Percentiles rank a stretch among this genome's conserved stretches.
Evolutionary conservation across 2,113 vertebrate genomes (phyloP).

Genomic region (Dipodomys merriami): DNA sequence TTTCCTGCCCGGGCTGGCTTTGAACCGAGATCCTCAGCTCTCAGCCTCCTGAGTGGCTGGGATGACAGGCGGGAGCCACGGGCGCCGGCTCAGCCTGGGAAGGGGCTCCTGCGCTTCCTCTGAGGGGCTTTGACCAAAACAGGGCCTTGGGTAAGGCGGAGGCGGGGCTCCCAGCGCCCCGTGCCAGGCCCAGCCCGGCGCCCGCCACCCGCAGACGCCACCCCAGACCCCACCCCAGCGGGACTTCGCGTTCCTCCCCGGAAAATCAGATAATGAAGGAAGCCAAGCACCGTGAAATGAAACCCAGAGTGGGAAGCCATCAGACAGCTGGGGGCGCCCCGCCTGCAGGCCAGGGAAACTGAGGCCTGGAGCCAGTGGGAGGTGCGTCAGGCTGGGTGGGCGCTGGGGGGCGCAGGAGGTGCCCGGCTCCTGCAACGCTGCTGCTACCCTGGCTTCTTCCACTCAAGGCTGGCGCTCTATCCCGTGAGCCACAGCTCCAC

Average conservation of each 20-base stretch:
- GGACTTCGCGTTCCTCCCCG: constrained; percentile 62
- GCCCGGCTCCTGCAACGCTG: not conserved
- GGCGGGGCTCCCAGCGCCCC: too few relatives aligned
- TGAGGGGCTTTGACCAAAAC: not conserved
- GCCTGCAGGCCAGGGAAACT: not conserved
- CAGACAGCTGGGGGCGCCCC: not conserved
- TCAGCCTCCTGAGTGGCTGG: too few relatives aligned
- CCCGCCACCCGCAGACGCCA: not conserved
- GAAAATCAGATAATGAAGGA: constrained; percentile 75
- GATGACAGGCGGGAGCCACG: too few relatives aligned
- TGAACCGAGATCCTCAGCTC: too few relatives aligned
- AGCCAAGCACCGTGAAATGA: constrained; percentile 71
- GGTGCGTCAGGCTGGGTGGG: not conserved
- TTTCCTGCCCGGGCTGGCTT: too few relatives aligned
- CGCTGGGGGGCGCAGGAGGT: not conserved
- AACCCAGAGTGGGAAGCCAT: not conserved
- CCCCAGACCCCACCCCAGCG: not conserved
- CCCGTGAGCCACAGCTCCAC: too few relatives aligned
- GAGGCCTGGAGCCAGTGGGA: not conserved
- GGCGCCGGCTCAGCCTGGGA: too few relatives aligned
- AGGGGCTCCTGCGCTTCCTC: too few relatives aligned
- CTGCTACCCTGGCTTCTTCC: not conserved
- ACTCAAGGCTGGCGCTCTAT: too few relatives aligned
- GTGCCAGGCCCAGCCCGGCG: not conserved
- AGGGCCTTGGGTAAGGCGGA: too few relatives aligned